These are phyloP conservation scores for Acanthis flammea DNA, from an alignment of 2,797 vertebrate genomes.

Conservation along the genomic window DNA sequence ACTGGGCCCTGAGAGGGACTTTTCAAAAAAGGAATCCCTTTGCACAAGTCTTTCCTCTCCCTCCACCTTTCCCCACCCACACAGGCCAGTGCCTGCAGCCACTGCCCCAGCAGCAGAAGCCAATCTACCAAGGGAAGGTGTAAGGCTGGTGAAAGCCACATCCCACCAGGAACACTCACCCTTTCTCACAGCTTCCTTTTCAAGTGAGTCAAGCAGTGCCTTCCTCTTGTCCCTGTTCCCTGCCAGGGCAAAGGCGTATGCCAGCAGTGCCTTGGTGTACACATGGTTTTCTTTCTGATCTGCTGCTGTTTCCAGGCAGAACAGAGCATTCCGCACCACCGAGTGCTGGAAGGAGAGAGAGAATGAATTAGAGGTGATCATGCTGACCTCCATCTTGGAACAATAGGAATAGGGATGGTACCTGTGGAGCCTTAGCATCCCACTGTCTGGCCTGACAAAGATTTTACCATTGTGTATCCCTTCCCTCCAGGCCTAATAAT, in stretches of 20 bases:
- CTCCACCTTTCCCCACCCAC: background rate
- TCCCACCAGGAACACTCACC: constrained; percentile 25
- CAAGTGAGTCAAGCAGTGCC: constrained; percentile 43
- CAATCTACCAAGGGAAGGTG: background rate
- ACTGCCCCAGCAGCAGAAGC: background rate
- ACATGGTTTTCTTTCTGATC: no score
- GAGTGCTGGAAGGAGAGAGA: constrained; percentile 7
- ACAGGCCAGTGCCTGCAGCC: background rate
- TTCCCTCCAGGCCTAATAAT: fast-evolving
- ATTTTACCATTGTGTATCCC: fast-evolving
- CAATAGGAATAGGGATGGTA: fast-evolving
- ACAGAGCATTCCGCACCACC: constrained; percentile 9
- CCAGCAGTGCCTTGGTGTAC: constrained; percentile 67
- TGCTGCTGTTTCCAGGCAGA: no score
- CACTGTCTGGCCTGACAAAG: fast-evolving
- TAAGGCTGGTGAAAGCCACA: background rate
- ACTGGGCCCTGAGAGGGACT: no score
- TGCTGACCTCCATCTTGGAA: fast-evolving
- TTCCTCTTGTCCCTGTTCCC: background rate
- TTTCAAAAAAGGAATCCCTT: background rate
- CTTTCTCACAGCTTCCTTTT: constrained; percentile 44
- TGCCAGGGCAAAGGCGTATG: constrained; percentile 68
- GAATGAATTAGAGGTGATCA: background rate
- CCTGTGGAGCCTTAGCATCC: fast-evolving
- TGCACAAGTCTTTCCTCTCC: background rate